These are phyloP conservation scores for Heliocidaris tuberculata DNA, from an alignment of 35 echinoderm and acorn worm genomes.

Conservation along the genomic window DNA sequence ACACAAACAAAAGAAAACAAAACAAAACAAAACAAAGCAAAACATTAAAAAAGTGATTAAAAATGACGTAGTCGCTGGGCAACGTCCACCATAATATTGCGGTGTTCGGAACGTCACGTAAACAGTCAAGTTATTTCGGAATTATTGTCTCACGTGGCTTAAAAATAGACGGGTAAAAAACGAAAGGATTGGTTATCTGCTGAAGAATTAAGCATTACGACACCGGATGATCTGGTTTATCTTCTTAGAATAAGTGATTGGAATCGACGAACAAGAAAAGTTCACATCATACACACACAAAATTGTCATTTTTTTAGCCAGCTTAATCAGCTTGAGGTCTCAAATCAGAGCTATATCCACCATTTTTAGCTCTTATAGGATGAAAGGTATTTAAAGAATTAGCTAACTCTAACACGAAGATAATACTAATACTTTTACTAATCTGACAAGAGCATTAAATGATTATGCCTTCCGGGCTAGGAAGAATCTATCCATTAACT, in stretches of 20 bases:
- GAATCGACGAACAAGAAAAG: background rate
- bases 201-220: background rate
- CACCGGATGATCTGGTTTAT: background rate
- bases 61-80: too few relatives aligned
- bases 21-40: too few relatives aligned
- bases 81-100: too few relatives aligned
- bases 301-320: background rate
- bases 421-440: background rate
- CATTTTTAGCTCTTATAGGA: background rate
- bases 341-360: background rate
- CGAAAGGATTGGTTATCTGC: background rate
- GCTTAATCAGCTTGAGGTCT: background rate
- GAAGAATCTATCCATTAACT: background rate
- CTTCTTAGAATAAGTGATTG: conserved; percentile 1
- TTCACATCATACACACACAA: too few relatives aligned
- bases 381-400: background rate
- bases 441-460: background rate
- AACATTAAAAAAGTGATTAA: too few relatives aligned
- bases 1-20: too few relatives aligned
- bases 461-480: background rate
- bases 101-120: too few relatives aligned
- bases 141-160: too few relatives aligned
- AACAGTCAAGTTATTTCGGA: too few relatives aligned
- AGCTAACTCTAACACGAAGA: background rate
- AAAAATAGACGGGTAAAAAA: too few relatives aligned